Percentiles rank a stretch among this genome's conserved stretches.
Evolutionary conservation across 2,113 vertebrate species (phyloP).

Genomic region (Anseranas semipalmata): DNA sequence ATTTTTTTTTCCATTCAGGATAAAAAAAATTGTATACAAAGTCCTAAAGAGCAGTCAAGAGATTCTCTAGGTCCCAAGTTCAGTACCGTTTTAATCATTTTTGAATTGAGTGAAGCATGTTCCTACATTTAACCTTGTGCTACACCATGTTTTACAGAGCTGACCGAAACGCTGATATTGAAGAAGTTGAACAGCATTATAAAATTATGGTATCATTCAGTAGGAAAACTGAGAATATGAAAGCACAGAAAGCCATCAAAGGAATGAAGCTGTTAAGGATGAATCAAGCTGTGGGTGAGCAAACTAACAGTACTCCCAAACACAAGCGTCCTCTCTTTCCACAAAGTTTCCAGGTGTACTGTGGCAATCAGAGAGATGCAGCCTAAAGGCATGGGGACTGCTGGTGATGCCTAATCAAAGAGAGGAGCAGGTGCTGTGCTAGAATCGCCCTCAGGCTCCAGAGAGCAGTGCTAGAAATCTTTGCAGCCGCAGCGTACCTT

Average conservation of each 20-base stretch:
- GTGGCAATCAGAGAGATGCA: not conserved
- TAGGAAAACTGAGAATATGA: not conserved
- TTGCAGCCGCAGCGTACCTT: not conserved
- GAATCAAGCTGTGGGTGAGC: not conserved
- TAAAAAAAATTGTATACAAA: not conserved
- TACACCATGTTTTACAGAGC: not conserved
- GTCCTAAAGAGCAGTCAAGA: not conserved
- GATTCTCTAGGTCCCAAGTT: not conserved
- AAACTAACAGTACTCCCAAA: not conserved
- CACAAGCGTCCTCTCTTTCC: not conserved
- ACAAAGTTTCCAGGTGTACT: conserved; percentile 24
- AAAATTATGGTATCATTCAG: not conserved
- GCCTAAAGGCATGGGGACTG: not conserved
- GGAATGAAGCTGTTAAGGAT: not conserved
- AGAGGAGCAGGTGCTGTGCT: conserved; percentile 8
- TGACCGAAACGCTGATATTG: not conserved
- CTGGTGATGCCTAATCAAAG: conserved; percentile 34
- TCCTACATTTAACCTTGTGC: not conserved
- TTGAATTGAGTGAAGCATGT: not conserved
- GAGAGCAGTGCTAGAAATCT: not conserved
- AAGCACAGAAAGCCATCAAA: not conserved
- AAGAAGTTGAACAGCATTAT: not conserved
- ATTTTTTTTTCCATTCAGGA: not conserved
- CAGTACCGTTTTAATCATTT: not conserved
- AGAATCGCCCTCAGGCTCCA: conserved; percentile 19